Percentiles rank a stretch among this genome's conserved stretches.
phyloP scores from a whole-genome alignment of 1,140 invertebrate genomes.

The Streblospio benedicti region DNA sequence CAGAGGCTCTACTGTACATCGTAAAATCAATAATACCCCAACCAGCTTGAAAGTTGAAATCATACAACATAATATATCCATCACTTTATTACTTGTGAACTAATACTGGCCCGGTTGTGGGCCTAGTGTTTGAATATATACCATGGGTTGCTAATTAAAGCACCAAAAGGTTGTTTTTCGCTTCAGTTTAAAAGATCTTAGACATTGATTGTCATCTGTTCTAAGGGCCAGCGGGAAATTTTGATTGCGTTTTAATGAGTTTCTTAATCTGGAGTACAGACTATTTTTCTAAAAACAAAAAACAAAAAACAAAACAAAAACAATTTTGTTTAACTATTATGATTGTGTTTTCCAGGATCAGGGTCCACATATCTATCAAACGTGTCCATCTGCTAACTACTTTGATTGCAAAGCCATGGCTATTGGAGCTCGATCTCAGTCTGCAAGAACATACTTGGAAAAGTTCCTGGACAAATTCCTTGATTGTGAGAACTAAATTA shows the following conservation, averaged over 20 bases:
- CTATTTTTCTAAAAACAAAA: neutral
- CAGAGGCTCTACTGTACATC: no score
- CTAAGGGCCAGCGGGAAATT: neutral
- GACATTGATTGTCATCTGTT: neutral
- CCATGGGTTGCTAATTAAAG: no score
- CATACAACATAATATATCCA: no score
- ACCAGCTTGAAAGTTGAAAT: no score
- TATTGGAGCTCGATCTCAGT: constrained; percentile 95
- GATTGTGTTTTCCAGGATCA: constrained; percentile 56
- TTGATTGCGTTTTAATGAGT: no score
- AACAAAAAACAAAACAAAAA: no score
- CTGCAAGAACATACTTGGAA: constrained; percentile 92
- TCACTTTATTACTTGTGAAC: no score
- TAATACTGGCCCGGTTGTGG: no score
- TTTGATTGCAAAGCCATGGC: constrained; percentile 98
- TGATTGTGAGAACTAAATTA: constrained; percentile 55
- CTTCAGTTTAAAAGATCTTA: no score
- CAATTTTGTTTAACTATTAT: neutral
- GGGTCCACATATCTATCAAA: constrained; percentile 94
- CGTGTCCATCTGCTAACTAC: constrained; percentile 94
- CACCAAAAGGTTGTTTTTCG: no score
- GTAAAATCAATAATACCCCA: no score
- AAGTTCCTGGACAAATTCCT: constrained; percentile 74
- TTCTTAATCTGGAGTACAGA: neutral
- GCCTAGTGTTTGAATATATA: no score